Conservation (phyloP, 2,797 vertebrate genomes). For the Rhinoraja longicauda region DNA sequence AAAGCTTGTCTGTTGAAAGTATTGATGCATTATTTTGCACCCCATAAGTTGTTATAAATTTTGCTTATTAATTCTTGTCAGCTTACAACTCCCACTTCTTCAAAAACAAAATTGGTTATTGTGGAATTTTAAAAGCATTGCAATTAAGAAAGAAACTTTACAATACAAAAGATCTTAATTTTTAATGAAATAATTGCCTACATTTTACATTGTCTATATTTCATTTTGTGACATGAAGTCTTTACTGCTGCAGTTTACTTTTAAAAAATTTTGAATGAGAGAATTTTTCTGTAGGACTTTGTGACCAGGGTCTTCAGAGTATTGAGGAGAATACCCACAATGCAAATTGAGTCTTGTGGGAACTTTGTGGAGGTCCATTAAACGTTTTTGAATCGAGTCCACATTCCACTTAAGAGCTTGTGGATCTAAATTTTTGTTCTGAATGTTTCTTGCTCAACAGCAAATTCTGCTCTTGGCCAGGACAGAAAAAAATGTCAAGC, state of each 20-base stretch:
- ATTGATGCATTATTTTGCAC: neutral
- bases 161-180: neutral
- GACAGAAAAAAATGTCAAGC: slow-evolving; percentile 31
- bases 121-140: neutral
- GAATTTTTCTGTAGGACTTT: neutral
- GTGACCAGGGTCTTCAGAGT: neutral
- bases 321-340: slow-evolving; percentile 15
- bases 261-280: neutral
- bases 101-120: neutral
- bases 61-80: neutral
- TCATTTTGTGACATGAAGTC: neutral
- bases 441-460: neutral
- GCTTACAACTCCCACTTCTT: neutral
- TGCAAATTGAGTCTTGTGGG: neutral
- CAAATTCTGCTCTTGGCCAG: slow-evolving; percentile 30
- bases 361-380: neutral
- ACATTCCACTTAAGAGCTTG: slow-evolving; percentile 9
- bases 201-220: too few species aligned
- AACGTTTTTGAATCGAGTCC: slow-evolving; percentile 1
- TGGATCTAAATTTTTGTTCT: slow-evolving; percentile 36
- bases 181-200: neutral
- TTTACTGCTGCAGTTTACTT: neutral
- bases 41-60: too few species aligned
- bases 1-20: neutral
- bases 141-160: neutral